These are phyloP conservation scores for Lerema accius DNA, from an alignment of 1,140 invertebrate species.

Conservation along the genomic window DNA sequence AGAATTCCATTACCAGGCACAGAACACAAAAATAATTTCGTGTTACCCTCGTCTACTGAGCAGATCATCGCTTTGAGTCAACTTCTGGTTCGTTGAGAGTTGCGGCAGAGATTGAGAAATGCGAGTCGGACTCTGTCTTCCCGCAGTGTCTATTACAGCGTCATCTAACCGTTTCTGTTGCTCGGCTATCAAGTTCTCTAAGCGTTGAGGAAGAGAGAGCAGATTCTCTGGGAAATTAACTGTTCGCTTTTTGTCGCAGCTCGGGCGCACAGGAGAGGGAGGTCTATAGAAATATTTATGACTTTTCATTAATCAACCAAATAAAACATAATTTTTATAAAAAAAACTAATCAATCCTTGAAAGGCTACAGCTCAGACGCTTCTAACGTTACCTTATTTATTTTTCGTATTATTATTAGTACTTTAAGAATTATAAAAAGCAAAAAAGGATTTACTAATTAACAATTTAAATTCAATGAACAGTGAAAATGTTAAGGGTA, in stretches of 20 bases:
- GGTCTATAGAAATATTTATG: constrained; percentile 42
- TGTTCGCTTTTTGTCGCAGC: constrained; percentile 56
- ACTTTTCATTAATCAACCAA: too few relatives aligned
- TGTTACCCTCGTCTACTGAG: constrained; percentile 32
- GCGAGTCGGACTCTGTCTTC: constrained; percentile 42
- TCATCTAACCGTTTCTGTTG: constrained; percentile 56
- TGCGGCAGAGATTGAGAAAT: constrained; percentile 57
- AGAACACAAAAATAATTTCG: not conserved
- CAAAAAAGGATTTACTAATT: too few relatives aligned
- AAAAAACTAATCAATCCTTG: too few relatives aligned
- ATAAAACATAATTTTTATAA: too few relatives aligned
- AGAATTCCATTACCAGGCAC: not conserved
- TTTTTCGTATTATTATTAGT: too few relatives aligned
- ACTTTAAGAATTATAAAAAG: too few relatives aligned
- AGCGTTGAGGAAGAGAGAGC: constrained; percentile 55
- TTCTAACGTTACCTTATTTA: too few relatives aligned
- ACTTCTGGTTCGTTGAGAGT: constrained; percentile 36
- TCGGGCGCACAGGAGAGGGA: constrained; percentile 35
- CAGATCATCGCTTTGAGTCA: constrained; percentile 8
- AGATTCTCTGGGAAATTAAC: constrained; percentile 65
- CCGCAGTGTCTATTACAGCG: constrained; percentile 55
- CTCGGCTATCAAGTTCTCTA: constrained; percentile 67
- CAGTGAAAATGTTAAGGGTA: too few relatives aligned
- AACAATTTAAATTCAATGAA: too few relatives aligned
- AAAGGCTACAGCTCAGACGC: too few relatives aligned